Base-by-base conservation (phyloP, 2,888 invertebrate species). In the Rhagophthalmus giganteus region DNA sequence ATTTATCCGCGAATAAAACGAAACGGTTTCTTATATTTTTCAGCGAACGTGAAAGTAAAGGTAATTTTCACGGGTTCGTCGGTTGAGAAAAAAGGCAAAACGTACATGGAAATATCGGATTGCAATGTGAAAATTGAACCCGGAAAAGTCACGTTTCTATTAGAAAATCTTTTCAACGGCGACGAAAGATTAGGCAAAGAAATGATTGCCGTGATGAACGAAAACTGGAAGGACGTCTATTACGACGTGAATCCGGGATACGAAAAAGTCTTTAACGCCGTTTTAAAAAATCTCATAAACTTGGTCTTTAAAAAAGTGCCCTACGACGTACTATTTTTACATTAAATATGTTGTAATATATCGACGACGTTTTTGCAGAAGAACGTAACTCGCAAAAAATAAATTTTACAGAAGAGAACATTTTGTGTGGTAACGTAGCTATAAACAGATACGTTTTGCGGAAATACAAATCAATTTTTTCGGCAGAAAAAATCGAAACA, bases 121-220 rank as follows among this genome's bases (percentile, higher is more conserved):
- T 87, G 85, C 67, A 75, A 73, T 0, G 80, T 87, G 1, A 80
- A 80, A 41, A 81, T 88, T 63, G 70, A 77, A 1, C 87, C 87
- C 0, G 77, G 81, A 59, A 75, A 74, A 14, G 83, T 87, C 1
- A 67, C 75, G 1, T 75, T 85, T 57, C 66, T 82, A 46, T 88
- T 88, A 65, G 80, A 83, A 20, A 87, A 88, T 66, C 78, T 88
- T 0, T 88, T 72, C 54, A 65, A 70, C 46, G 72, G 72, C 0
- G 68, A 72, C 30, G 54, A 65, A 24, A 53, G 60, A 12, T 49
- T 73, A 7, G 71, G 71, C 0, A 49, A 55, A 2, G 66, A 70
- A 50, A 63, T 73, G 32, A 71, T 71, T 54, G 62, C 61, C 30
- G 66, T 65, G 84, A 45, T 73, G 16, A 74, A 74, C 47, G 72